Conservation (phyloP, 2,888 invertebrate genomes). For the Drosophila fulvimacula region DNA sequence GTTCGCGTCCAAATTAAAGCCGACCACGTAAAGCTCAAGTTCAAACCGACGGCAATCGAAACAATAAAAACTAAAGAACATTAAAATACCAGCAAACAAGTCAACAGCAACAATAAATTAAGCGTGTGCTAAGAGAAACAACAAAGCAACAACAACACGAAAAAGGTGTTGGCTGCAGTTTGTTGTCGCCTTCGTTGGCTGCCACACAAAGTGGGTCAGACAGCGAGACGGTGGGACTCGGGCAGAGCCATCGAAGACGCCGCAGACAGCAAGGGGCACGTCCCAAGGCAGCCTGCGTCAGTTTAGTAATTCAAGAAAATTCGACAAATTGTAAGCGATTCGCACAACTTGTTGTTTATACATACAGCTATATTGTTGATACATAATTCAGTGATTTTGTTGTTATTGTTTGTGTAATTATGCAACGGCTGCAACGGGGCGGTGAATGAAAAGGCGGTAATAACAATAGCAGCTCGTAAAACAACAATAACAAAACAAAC, state of each 20-base stretch:
- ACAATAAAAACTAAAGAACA: constrained; percentile 55
- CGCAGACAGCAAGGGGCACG: constrained; percentile 41
- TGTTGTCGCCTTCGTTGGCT: constrained; percentile 33
- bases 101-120: constrained; percentile 55
- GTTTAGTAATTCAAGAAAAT: constrained; percentile 23
- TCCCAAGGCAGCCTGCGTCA: constrained; percentile 45
- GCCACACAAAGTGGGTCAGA: constrained; percentile 53
- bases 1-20: constrained; percentile 50
- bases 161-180: constrained; percentile 61
- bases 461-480: constrained; percentile 28
- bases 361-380: not conserved
- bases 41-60: constrained; percentile 53
- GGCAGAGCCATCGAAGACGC: constrained; percentile 14
- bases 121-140: constrained; percentile 35
- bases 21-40: constrained; percentile 75
- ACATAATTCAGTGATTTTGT: constrained; percentile 22
- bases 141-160: constrained; percentile 18
- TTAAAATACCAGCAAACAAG: constrained; percentile 39
- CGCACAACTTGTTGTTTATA: not conserved
- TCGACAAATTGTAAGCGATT: constrained; percentile 31
- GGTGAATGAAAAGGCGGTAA: constrained; percentile 34
- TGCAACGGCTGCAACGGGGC: constrained; percentile 42
- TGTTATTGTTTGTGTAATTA: constrained; percentile 47
- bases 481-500: constrained; percentile 31
- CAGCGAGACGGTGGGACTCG: constrained; percentile 16